These are phyloP conservation scores for Calliphora vicina DNA, from an alignment of 1,140 invertebrate species.

Conservation along the genomic window DNA sequence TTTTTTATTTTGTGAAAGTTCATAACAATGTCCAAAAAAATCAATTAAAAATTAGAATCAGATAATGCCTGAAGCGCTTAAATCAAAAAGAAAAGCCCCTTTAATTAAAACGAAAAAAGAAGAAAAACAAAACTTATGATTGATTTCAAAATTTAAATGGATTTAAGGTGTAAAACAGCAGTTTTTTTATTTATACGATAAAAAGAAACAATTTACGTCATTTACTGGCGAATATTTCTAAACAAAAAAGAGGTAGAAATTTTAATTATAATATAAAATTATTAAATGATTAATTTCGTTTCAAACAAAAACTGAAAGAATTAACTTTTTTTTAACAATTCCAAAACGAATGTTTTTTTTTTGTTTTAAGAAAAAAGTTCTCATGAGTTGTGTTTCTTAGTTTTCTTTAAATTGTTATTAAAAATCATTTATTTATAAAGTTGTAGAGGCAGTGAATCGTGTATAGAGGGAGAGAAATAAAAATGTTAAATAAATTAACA, in stretches of 20 bases:
- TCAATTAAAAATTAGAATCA: too few species aligned
- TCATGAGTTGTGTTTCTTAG: neutral
- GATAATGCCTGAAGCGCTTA: too few species aligned
- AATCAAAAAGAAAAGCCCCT: too few species aligned
- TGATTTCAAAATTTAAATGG: too few species aligned
- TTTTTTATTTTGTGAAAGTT: too few species aligned
- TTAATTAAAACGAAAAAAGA: too few species aligned
- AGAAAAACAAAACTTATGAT: too few species aligned
- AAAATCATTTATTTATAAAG: neutral
- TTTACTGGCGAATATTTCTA: neutral
- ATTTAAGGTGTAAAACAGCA: too few species aligned
- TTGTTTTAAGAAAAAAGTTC: neutral
- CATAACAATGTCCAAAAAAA: too few species aligned
- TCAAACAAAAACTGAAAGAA: neutral
- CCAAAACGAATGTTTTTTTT: neutral
- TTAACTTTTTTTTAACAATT: neutral
- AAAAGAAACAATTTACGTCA: neutral
- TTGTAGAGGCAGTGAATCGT: too few species aligned
- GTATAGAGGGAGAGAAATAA: too few species aligned
- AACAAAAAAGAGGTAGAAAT: neutral
- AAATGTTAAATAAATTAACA: too few species aligned
- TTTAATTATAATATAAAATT: neutral
- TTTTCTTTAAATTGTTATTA: neutral
- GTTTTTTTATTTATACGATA: neutral
- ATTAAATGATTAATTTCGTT: neutral